Evolutionary conservation across 2,888 invertebrate species (phyloP), one percentile per base, ranked within the genome.

Genomic region (Lymantria monacha): DNA sequence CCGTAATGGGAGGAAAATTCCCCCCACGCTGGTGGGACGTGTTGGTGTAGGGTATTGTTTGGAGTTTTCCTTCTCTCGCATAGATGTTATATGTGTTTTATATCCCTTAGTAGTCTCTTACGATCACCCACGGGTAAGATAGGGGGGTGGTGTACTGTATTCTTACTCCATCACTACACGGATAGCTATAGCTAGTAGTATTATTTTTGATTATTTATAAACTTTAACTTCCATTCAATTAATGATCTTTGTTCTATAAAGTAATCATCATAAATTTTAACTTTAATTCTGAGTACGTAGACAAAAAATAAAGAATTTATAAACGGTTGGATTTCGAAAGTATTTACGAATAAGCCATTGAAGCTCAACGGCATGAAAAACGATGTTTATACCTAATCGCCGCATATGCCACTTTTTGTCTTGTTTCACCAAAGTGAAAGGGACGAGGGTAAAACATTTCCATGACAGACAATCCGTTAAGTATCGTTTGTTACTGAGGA

Each of bases 401-500:
- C 43, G 10, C 46, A 22, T 38, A 8, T 36, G 30, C 14, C 47
- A 47, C 33, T 46, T 51, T 51, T 51, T 51, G 47, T 46, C 40
- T 14, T n/a, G 30, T 14, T 37, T 41, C 11, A n/a, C 38, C 41
- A 37, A 37, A 46, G 51, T 41, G 12, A 33, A 44, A 31, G 13
- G 42, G 47, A 51, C 44, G 46, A 44, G 51, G 51, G 47, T 51
- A n/a, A 22, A 37, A 50, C 46, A 42, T 31, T 37, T 38, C 46
- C 33, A 8, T 43, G 46, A 51, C 43, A 22, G 46, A 51, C 44
- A 47, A 43, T 15, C 44, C 13, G 38, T 33, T 45, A 50, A 45
- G 41, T 46, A 50, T 50, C 37, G 42, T 45, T 33, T 15, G 14
- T 46, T 49, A 22, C 30, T 8, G 36, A 7, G 30, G 30, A 46